phyloP scores from a whole-genome alignment of 2,888 invertebrate species.

The Archaeoteleia sp. region DNA sequence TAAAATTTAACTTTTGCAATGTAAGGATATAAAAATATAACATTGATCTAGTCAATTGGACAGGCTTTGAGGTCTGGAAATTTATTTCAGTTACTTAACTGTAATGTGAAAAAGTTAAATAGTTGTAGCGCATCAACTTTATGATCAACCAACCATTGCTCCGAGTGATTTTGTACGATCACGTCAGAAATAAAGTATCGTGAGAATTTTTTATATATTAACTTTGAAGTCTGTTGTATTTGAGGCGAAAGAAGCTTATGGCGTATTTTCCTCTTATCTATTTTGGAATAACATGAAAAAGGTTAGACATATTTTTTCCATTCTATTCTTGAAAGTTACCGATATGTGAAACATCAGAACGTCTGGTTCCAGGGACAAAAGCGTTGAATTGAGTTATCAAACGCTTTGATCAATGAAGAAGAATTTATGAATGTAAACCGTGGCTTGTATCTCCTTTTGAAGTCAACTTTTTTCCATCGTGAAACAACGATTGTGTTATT shows the following conservation, averaged over 20 bases:
- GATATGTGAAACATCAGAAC: constrained; percentile 1
- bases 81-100: too few relatives aligned
- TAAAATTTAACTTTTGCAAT: too few relatives aligned
- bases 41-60: too few relatives aligned
- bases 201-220: constrained; percentile 17
- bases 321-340: constrained; percentile 5
- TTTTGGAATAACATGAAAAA: constrained; percentile 14
- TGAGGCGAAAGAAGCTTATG: constrained; percentile 17
- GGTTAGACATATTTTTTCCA: constrained; percentile 9
- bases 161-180: constrained; percentile 32
- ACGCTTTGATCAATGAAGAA: constrained; percentile 16
- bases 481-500: not conserved
- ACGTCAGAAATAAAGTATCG: constrained; percentile 26
- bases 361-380: not conserved
- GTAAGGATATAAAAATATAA: not conserved
- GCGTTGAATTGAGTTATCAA: constrained; percentile 5
- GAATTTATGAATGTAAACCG: constrained; percentile 10
- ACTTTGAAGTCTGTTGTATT: constrained; percentile 16
- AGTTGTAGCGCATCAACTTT: too few relatives aligned
- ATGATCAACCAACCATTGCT: too few relatives aligned
- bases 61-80: too few relatives aligned
- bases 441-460: not conserved
- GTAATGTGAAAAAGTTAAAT: too few relatives aligned
- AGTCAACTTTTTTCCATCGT: not conserved
- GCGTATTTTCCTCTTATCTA: constrained; percentile 14